phyloP scores from a whole-genome alignment of 2,113 vertebrate species.

The Rhinolophus ferrumequinum region DNA sequence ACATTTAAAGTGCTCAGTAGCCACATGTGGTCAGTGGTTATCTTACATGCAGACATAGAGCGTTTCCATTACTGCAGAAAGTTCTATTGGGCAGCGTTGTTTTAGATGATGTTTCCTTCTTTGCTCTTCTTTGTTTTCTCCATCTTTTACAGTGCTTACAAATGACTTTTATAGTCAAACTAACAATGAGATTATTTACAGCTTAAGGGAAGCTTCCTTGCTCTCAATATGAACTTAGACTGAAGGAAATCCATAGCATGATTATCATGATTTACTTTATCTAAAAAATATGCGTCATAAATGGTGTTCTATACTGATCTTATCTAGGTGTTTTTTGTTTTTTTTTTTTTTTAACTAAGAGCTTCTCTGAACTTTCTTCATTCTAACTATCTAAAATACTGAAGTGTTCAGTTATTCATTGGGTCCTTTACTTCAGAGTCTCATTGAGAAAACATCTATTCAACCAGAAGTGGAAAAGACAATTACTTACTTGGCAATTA shows the following conservation, averaged over 20 bases:
- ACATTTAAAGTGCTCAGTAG: not conserved
- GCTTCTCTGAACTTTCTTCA: not conserved
- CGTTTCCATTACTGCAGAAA: not conserved
- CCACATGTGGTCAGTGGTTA: not conserved
- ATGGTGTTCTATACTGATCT: not conserved
- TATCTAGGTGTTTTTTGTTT: not conserved
- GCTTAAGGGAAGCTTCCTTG: not conserved
- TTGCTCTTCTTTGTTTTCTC: not conserved
- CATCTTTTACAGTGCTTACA: not conserved
- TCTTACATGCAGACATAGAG: not conserved
- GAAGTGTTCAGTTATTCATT: not conserved
- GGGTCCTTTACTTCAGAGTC: not conserved
- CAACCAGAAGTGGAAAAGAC: not conserved
- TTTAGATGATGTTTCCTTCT: not conserved
- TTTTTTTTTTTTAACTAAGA: not conserved
- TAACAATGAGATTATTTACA: constrained; percentile 15
- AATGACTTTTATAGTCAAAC: not conserved
- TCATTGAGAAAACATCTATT: not conserved
- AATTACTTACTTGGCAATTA: not conserved
- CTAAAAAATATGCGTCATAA: not conserved
- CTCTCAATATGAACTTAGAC: constrained; percentile 37
- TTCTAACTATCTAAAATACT: not conserved
- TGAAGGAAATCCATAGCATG: not conserved
- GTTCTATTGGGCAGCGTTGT: too few relatives aligned
- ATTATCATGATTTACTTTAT: not conserved